A percentile compares a stretch with the other conserved stretches of the same genome.
Conservation (phyloP, 2,113 vertebrate species). For the Triplophysa siluroides region DNA sequence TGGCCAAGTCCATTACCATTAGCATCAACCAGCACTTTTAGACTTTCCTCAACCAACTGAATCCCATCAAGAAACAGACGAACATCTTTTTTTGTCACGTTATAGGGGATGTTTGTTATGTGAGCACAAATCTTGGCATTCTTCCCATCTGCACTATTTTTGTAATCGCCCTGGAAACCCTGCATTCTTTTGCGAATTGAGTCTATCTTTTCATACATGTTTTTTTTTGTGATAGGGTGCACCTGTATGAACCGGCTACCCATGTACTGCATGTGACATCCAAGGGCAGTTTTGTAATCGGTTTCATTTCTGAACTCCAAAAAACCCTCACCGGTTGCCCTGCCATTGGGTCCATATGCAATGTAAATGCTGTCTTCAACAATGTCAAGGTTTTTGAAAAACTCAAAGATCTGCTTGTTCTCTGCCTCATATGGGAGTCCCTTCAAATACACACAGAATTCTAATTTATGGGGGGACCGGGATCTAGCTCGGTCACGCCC, state of each 20-base stretch:
- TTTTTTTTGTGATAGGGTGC: constrained; percentile 93
- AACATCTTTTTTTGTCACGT: constrained; percentile 91
- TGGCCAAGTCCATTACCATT: constrained; percentile 95
- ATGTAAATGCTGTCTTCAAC: constrained; percentile 97
- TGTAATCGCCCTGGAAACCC: constrained; percentile 83
- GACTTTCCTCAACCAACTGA: constrained; percentile 86
- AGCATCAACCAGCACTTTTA: constrained; percentile 90
- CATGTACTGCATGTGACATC: constrained; percentile 98
- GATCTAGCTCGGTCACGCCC: constrained; percentile 86
- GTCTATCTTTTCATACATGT: constrained; percentile 97
- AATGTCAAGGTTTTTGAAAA: constrained; percentile 94
- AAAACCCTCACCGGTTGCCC: constrained; percentile 96
- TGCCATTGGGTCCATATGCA: constrained; percentile 93
- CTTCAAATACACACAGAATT: constrained; percentile 94
- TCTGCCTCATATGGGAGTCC: constrained; percentile 96
- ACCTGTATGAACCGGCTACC: constrained; percentile 97
- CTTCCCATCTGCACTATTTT: constrained; percentile 80
- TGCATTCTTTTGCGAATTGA: constrained; percentile 88
- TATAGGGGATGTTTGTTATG: constrained; percentile 97
- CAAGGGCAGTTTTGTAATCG: constrained; percentile 91
- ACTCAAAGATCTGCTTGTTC: constrained; percentile 96
- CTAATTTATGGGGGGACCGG: constrained; percentile 90
- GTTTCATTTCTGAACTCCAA: constrained; percentile 92
- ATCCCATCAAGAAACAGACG: constrained; percentile 92
- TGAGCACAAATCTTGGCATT: constrained; percentile 85